A percentile compares a stretch with the other conserved stretches of the same genome.
Evolutionary conservation across 2,888 invertebrate genomes (phyloP).

Genomic region (Acrocera orbiculus): DNA sequence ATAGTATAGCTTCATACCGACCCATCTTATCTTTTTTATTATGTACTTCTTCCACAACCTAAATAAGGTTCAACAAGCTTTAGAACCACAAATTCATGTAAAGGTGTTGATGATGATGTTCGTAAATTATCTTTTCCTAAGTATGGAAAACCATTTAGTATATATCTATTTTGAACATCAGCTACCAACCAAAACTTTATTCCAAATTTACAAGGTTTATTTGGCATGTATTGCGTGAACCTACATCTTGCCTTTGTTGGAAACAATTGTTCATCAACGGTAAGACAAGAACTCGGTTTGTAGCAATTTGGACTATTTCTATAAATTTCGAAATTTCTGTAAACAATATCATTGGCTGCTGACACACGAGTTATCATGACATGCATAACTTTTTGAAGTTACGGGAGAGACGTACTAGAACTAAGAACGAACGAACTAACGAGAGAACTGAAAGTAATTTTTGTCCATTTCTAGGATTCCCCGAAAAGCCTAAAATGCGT

Average conservation of each 20-base stretch:
- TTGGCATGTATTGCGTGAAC: slow-evolving; percentile 14
- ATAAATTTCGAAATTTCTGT: too few relatives aligned
- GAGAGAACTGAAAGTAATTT: too few relatives aligned
- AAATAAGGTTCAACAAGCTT: slow-evolving; percentile 16
- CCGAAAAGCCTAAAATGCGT: too few relatives aligned
- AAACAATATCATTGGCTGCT: too few relatives aligned
- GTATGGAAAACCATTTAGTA: slow-evolving; percentile 15
- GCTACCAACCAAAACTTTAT: slow-evolving; percentile 14
- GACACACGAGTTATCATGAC: too few relatives aligned
- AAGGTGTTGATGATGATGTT: slow-evolving; percentile 8
- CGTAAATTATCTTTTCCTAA: slow-evolving; percentile 14
- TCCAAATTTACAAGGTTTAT: slow-evolving; percentile 15
- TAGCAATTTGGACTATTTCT: slow-evolving; percentile 9
- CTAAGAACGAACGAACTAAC: too few relatives aligned
- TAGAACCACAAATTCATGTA: slow-evolving; percentile 14
- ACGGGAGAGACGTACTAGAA: too few relatives aligned
- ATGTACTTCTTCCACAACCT: slow-evolving; percentile 11
- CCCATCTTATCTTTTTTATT: not conserved
- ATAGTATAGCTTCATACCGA: not conserved
- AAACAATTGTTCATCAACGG: slow-evolving; percentile 16
- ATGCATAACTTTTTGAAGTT: too few relatives aligned
- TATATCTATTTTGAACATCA: slow-evolving; percentile 13
- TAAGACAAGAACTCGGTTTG: slow-evolving; percentile 12
- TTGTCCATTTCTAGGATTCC: too few relatives aligned
- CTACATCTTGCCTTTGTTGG: slow-evolving; percentile 14